These are phyloP conservation scores for Brachycybe producta DNA, from an alignment of 2,888 invertebrate genomes.

Conservation along the genomic window DNA sequence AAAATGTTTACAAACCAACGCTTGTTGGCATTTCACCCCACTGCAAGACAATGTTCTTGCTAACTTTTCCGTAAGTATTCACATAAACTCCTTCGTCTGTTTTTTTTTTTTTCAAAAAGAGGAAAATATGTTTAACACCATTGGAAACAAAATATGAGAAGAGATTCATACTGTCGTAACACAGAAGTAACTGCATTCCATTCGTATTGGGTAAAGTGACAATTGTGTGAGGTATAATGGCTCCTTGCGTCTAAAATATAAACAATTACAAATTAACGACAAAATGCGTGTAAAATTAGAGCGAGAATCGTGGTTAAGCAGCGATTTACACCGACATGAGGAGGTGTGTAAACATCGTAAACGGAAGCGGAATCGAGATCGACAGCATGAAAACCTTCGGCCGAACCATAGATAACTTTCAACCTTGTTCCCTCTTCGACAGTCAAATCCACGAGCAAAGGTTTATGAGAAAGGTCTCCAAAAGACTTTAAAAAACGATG, in stretches of 20 bases:
- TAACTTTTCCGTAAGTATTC: constrained; percentile 90
- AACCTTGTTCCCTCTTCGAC: constrained; percentile 98
- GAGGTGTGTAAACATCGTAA: constrained; percentile 98
- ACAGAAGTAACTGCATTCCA: constrained; percentile 93
- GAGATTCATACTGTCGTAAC: constrained; percentile 91
- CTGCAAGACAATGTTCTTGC: constrained; percentile 56
- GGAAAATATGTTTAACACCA: not conserved
- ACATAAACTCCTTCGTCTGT: constrained; percentile 96
- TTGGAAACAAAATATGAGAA: constrained; percentile 1
- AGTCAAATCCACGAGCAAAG: constrained; percentile 91
- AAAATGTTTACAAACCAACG: constrained; percentile 39
- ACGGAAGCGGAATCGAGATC: constrained; percentile 97
- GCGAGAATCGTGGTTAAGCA: too few relatives aligned
- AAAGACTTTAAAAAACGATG: constrained; percentile 40
- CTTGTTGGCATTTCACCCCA: constrained; percentile 99
- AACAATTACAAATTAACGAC: constrained; percentile 3
- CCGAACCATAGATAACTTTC: constrained; percentile 98
- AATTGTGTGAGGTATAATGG: constrained; percentile 96
- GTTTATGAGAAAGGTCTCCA: constrained; percentile 56
- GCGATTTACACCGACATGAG: constrained; percentile 80
- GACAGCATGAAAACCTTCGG: constrained; percentile 97
- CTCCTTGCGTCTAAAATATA: constrained; percentile 64
- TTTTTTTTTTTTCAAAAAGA: constrained; percentile 21
- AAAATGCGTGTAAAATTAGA: not conserved
- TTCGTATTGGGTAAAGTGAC: constrained; percentile 97